Evolutionary conservation across 2,113 vertebrate genomes (phyloP).

Genomic region (Myiagra hebetior): DNA sequence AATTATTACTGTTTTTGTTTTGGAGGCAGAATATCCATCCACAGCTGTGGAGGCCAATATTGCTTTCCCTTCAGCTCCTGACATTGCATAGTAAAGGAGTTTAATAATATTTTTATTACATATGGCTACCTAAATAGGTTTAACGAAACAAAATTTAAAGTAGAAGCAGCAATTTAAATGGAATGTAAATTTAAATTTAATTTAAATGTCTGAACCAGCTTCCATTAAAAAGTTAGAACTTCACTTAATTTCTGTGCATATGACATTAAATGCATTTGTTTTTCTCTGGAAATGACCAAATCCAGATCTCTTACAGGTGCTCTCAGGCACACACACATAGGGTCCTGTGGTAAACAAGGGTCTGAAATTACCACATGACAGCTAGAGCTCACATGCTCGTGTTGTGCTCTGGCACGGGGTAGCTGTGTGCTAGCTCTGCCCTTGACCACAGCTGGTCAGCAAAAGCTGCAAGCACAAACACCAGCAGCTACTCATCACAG

Average conservation of each 20-base stretch:
- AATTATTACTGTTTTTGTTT: not conserved
- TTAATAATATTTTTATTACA: not conserved
- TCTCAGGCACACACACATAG: not conserved
- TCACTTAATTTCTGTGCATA: not conserved
- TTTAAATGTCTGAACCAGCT: not conserved
- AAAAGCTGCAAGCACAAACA: accelerated
- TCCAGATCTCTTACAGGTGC: not conserved
- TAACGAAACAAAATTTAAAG: not conserved
- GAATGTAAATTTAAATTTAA: not conserved
- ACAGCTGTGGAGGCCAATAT: not conserved
- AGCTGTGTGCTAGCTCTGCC: accelerated
- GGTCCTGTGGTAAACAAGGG: not conserved
- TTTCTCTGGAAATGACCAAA: not conserved
- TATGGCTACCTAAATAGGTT: not conserved
- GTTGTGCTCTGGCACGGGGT: not conserved
- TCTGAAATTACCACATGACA: not conserved
- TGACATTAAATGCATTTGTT: not conserved
- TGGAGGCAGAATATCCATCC: not conserved
- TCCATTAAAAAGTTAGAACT: not conserved
- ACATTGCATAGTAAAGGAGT: not conserved
- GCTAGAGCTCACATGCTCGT: not conserved
- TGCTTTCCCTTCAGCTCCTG: not conserved
- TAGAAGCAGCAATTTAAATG: not conserved
- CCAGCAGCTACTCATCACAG: accelerated
- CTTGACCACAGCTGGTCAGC: accelerated